Evolutionary conservation across 1,140 invertebrate genomes (phyloP), one percentile per base, ranked within the genome.

Genomic region (Batillaria attramentaria): DNA sequence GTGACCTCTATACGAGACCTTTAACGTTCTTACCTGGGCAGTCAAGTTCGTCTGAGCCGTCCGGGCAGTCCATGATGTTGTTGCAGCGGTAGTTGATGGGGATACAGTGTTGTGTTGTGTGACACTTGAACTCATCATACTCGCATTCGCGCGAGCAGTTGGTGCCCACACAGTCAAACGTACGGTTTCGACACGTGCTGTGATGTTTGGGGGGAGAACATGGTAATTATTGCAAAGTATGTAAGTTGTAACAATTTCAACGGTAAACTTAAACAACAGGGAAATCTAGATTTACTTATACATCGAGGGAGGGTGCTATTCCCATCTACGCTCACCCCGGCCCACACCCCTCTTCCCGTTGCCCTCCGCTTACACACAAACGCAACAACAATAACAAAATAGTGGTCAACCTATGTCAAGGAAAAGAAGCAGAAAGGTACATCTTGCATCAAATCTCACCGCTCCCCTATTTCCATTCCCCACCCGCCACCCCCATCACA

Each of bases 181-280:
- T 78, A 31, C 83, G 81, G 42, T 80, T 57, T 33, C 43, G 60
- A 69, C 84, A 86, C 2, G 83, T 84, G 42, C 84, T 86, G 80
- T 28, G 81, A 79, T n/a, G n/a, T n/a, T n/a, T 54, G 18, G 50
- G n/a, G n/a, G n/a, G n/a, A 54, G 3, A 54, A 54, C 50, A 20
- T 54, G 18, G 18, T 20, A 54, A 54, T 54, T 54, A 54, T 54
- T 54, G 18, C n/a, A n/a, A 54, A 1, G 1, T 20, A 20, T 54
- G n/a, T 3, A n/a, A 54, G n/a, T 1, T n/a, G 18, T 54, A 20
- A n/a, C n/a, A n/a, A n/a, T n/a, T n/a, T n/a, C n/a, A n/a, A n/a
- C n/a, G n/a, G n/a, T n/a, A n/a, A n/a, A n/a, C n/a, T n/a, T n/a
- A n/a, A n/a, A n/a, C n/a, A n/a, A n/a, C n/a, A n/a, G n/a, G n/a